Conservation (phyloP, 2,113 vertebrate genomes). For the Porphyrio hochstetteri region DNA sequence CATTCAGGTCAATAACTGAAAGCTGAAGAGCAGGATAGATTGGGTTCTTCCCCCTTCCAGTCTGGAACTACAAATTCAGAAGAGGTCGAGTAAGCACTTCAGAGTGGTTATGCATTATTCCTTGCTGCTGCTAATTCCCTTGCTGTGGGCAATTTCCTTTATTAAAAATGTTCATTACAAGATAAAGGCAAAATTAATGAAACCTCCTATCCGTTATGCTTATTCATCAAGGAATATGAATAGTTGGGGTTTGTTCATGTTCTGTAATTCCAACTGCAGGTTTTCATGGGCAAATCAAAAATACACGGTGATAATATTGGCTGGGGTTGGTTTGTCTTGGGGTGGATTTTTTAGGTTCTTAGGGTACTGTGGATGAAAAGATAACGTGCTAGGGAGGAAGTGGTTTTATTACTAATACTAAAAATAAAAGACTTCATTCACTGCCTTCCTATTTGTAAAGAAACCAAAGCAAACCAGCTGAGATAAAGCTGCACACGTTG, state of each 20-base stretch:
- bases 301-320: not conserved
- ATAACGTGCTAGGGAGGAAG: not conserved
- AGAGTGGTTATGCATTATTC: not conserved
- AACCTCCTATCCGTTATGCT: not conserved
- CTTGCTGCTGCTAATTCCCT: not conserved
- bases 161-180: conserved; percentile 1
- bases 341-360: not conserved
- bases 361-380: not conserved
- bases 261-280: not conserved
- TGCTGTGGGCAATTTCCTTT: conserved; percentile 18
- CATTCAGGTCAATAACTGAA: not conserved
- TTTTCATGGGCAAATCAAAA: not conserved
- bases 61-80: not conserved
- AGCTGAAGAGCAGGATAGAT: not conserved
- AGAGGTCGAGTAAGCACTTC: not conserved
- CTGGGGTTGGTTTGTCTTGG: not conserved
- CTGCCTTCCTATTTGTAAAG: not conserved
- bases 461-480: not conserved
- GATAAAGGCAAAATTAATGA: conserved; percentile 23
- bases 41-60: not conserved
- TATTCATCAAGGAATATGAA: conserved; percentile 25
- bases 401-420: not conserved
- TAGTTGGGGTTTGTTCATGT: not conserved
- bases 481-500: not conserved
- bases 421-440: not conserved